phyloP scores from a whole-genome alignment of 2,113 vertebrate genomes.

The Danionella cerebrum region DNA sequence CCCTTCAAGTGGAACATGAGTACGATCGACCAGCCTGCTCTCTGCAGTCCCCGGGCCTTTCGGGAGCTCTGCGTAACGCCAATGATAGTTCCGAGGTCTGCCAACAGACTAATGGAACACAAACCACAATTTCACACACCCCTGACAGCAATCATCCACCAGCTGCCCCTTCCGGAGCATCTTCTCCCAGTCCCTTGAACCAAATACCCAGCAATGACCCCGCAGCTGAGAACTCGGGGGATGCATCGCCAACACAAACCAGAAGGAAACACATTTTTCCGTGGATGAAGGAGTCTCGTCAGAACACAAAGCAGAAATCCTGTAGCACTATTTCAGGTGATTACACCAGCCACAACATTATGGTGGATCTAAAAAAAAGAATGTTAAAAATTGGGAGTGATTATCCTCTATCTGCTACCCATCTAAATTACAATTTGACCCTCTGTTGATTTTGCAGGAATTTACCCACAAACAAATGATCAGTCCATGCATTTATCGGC shows the following conservation, averaged over 20 bases:
- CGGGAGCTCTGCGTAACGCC: conserved; percentile 79
- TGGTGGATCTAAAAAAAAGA: too few relatives aligned
- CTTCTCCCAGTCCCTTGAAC: conserved; percentile 75
- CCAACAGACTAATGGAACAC: conserved; percentile 77
- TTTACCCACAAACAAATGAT: too few relatives aligned
- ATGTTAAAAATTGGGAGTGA: too few relatives aligned
- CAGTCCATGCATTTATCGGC: too few relatives aligned
- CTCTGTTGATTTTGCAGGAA: too few relatives aligned
- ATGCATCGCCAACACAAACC: conserved; percentile 73
- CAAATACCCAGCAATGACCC: conserved; percentile 81
- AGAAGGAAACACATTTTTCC: conserved; percentile 93
- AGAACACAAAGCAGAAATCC: conserved; percentile 96
- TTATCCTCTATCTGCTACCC: too few relatives aligned
- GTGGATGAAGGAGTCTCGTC: conserved; percentile 98
- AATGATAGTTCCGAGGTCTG: conserved; percentile 84
- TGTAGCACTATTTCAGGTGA: conserved; percentile 96
- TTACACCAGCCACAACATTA: background rate
- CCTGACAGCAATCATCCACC: conserved; percentile 69
- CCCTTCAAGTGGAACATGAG: conserved; percentile 86
- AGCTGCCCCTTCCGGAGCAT: conserved; percentile 59
- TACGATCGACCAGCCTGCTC: conserved; percentile 95
- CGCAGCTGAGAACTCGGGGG: conserved; percentile 73
- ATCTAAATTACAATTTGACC: too few relatives aligned
- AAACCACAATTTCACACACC: conserved; percentile 70
- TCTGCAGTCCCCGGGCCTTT: conserved; percentile 81